phyloP scores from a whole-genome alignment of 2,888 invertebrate genomes.

The Octonoba sinensis region DNA sequence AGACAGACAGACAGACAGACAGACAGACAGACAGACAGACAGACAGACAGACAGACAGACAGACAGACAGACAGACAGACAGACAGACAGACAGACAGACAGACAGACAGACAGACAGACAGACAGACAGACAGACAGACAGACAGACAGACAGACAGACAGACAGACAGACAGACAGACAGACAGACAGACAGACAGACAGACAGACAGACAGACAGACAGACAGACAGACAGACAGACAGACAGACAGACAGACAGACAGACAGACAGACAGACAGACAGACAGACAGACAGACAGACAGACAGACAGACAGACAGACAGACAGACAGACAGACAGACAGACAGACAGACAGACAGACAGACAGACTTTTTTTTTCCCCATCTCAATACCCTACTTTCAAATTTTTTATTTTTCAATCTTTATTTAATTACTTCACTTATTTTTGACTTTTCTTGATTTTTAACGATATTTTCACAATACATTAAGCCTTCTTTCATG shows the following conservation, averaged over 20 bases:
- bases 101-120: conserved; percentile 25
- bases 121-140: conserved; percentile 25
- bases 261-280: conserved; percentile 25
- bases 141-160: conserved; percentile 25
- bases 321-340: conserved; percentile 25
- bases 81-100: conserved; percentile 25
- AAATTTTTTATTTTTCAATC: too few species aligned
- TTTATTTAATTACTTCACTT: too few species aligned
- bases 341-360: conserved; percentile 25
- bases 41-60: conserved; percentile 25
- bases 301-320: conserved; percentile 25
- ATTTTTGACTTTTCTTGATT: too few species aligned
- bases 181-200: conserved; percentile 25
- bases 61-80: conserved; percentile 25
- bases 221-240: conserved; percentile 25
- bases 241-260: conserved; percentile 25
- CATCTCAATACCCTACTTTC: too few species aligned
- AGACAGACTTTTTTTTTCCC: too few species aligned
- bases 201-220: conserved; percentile 25
- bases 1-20: conserved; percentile 25
- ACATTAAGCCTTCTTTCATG: too few species aligned
- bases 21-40: conserved; percentile 25
- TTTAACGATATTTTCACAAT: too few species aligned
- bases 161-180: conserved; percentile 25
- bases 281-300: conserved; percentile 25